Conservation (phyloP, 2,113 vertebrate genomes). For the Taurulus bubalis region DNA sequence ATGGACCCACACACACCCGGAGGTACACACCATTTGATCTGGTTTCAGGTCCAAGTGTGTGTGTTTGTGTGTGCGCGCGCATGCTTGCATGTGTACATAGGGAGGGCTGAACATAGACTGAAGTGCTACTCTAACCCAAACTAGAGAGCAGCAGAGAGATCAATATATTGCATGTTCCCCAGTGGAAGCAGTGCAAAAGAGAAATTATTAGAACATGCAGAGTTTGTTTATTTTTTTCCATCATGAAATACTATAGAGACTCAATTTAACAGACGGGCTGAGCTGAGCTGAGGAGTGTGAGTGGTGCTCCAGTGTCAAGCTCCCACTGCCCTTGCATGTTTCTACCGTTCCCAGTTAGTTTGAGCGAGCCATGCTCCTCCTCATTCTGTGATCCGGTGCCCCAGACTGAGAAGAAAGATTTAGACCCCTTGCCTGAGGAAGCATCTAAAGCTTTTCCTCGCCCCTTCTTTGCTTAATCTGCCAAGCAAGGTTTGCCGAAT, state of each 20-base stretch:
- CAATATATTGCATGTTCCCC: slow-evolving; percentile 53
- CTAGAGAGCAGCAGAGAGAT: slow-evolving; percentile 75
- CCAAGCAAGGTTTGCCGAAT: slow-evolving; percentile 16
- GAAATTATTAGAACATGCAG: slow-evolving; percentile 35
- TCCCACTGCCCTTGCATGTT: neutral
- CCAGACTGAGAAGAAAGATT: slow-evolving; percentile 22
- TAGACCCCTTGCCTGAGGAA: slow-evolving; percentile 3
- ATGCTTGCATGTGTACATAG: neutral
- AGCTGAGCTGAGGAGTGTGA: too few relatives aligned
- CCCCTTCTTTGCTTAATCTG: slow-evolving; percentile 40
- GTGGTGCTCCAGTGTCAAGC: slow-evolving; percentile 7
- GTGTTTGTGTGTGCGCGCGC: neutral
- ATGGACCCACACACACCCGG: slow-evolving; percentile 17
- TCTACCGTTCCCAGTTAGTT: slow-evolving; percentile 3
- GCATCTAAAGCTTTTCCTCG: slow-evolving; percentile 17
- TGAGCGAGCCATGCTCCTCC: slow-evolving; percentile 17
- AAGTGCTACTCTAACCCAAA: slow-evolving; percentile 67
- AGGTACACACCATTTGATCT: slow-evolving; percentile 50
- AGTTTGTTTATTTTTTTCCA: slow-evolving; percentile 45
- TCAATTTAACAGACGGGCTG: slow-evolving; percentile 63
- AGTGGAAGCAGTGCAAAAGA: slow-evolving; percentile 30
- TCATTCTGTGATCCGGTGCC: slow-evolving; percentile 24
- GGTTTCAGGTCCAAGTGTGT: slow-evolving; percentile 34
- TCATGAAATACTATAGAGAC: slow-evolving; percentile 71
- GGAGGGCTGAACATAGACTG: slow-evolving; percentile 24